Conservation (phyloP, 2,113 vertebrate species). For the Montifringilla adamsi region DNA sequence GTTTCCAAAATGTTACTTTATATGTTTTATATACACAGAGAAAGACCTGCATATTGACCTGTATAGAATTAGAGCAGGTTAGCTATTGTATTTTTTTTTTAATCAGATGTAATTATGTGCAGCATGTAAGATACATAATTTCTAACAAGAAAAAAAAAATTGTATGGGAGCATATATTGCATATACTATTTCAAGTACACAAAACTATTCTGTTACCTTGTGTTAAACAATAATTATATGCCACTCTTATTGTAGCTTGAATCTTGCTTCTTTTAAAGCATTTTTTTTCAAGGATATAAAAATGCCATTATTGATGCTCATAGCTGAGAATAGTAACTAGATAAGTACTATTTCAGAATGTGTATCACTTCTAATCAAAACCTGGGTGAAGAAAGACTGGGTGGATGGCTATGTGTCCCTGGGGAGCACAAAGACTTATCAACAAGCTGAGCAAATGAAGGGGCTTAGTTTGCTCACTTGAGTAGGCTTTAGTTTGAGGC, state of each 20-base stretch:
- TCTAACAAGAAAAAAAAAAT: neutral
- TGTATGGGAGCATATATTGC: neutral
- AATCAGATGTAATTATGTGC: neutral
- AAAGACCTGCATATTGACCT: neutral
- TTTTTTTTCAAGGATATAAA: neutral
- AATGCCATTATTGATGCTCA: neutral
- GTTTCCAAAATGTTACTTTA: neutral
- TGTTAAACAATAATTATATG: neutral
- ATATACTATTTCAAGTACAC: neutral
- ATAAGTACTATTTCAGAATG: neutral
- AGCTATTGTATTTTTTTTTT: neutral
- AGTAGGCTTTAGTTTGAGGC: slow-evolving; percentile 11
- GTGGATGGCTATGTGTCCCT: neutral
- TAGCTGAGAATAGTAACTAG: neutral
- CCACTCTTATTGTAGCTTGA: neutral
- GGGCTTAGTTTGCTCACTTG: neutral
- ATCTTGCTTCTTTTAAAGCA: neutral
- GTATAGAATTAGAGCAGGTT: neutral
- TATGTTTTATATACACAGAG: neutral
- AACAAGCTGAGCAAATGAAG: neutral
- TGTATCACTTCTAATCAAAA: neutral
- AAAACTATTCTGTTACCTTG: neutral
- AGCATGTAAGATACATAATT: neutral
- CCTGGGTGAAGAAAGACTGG: neutral
- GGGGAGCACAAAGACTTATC: neutral